phyloP scores from a whole-genome alignment of 35 echinoderm and acorn worm species.

The Eucidaris tribuloides region DNA sequence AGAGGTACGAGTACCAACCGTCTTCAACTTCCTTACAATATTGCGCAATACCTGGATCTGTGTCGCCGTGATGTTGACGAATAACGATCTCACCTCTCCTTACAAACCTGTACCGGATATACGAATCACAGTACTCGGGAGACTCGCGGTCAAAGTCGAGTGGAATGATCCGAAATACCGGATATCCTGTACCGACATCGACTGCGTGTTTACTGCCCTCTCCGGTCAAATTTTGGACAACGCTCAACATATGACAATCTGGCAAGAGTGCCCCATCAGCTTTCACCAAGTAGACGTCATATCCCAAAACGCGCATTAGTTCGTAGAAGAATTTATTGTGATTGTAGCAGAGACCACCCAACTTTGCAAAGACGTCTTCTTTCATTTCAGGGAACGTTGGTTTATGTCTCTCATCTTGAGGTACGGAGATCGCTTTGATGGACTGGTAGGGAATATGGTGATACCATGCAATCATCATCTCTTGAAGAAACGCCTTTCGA shows the following conservation, averaged over 20 bases:
- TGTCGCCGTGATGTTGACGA: background rate
- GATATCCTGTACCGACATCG: slow-evolving; percentile 71
- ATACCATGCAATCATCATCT: background rate
- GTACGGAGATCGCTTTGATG: slow-evolving; percentile 30
- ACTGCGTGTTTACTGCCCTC: slow-evolving; percentile 45
- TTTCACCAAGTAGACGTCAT: slow-evolving; percentile 17
- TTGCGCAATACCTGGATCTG: background rate
- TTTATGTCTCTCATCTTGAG: slow-evolving; percentile 11
- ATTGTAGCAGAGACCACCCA: slow-evolving; percentile 59
- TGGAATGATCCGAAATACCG: slow-evolving; percentile 44
- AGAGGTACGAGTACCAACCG: background rate
- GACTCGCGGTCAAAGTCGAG: slow-evolving; percentile 60
- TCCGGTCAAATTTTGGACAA: slow-evolving; percentile 28
- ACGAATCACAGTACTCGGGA: slow-evolving; percentile 27
- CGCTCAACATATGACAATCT: slow-evolving; percentile 20
- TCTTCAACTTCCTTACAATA: background rate
- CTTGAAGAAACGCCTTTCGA: background rate
- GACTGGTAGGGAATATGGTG: slow-evolving; percentile 58
- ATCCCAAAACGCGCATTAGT: slow-evolving; percentile 46
- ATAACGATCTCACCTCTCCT: slow-evolving; percentile 13
- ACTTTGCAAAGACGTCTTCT: slow-evolving; percentile 3
- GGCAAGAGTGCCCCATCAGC: background rate
- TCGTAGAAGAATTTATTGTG: slow-evolving; percentile 33
- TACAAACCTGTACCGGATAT: slow-evolving; percentile 55
- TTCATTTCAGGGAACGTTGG: slow-evolving; percentile 54